Percentiles rank a stretch among this genome's conserved stretches.
These are phyloP conservation scores for Laticauda laticaudata DNA, from an alignment of 2,113 vertebrate genomes.

Conservation along the genomic window DNA sequence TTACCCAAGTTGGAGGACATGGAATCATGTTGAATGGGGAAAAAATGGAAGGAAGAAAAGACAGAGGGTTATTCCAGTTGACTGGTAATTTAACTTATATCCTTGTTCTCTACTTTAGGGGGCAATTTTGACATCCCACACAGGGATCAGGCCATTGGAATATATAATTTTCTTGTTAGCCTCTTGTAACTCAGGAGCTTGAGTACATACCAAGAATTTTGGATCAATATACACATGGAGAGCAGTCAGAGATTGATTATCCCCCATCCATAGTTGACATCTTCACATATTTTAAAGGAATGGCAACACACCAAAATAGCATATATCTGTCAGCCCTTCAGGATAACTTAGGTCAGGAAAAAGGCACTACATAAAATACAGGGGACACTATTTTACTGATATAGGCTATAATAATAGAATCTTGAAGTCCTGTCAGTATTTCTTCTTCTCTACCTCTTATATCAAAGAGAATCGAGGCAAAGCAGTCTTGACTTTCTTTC, in stretches of 20 bases:
- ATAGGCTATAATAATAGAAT: background rate
- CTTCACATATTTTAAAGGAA: background rate
- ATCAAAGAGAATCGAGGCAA: background rate
- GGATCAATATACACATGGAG: background rate
- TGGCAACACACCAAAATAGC: background rate
- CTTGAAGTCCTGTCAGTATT: background rate
- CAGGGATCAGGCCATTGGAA: background rate
- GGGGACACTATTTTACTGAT: background rate
- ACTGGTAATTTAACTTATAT: background rate
- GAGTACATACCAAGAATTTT: background rate
- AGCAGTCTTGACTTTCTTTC: background rate
- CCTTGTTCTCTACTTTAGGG: background rate
- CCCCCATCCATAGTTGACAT: background rate
- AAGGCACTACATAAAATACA: background rate
- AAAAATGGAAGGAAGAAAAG: background rate
- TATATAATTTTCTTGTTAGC: background rate
- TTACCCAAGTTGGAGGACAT: background rate
- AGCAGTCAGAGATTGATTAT: background rate
- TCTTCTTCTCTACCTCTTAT: background rate
- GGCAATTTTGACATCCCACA: background rate
- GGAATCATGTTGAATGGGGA: background rate
- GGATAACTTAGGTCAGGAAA: background rate
- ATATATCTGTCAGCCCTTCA: background rate
- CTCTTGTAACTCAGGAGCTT: background rate
- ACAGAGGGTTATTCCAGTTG: background rate